phyloP scores from a whole-genome alignment of 2,888 invertebrate species.

The Acleris laterana region DNA sequence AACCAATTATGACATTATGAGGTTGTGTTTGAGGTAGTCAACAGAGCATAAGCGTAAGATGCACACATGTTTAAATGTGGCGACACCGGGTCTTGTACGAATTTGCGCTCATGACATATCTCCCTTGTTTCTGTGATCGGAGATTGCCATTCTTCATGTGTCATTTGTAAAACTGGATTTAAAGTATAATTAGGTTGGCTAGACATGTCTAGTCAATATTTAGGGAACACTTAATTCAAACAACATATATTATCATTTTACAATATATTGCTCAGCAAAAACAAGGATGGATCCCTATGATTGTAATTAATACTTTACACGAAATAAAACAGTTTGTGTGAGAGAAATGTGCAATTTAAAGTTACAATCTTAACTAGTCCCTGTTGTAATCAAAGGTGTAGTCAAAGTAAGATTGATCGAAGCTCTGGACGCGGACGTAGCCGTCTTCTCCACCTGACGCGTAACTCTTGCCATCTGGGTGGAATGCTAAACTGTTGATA shows the following conservation, averaged over 20 bases:
- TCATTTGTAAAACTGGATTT: too few species aligned
- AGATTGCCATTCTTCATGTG: too few species aligned
- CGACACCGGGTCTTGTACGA: too few species aligned
- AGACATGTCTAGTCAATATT: not conserved
- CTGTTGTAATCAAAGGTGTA: slow-evolving; percentile 94
- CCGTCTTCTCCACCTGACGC: slow-evolving; percentile 99
- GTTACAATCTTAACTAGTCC: slow-evolving; percentile 56
- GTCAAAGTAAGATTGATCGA: slow-evolving; percentile 98
- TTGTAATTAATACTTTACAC: slow-evolving; percentile 19
- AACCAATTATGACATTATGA: too few species aligned
- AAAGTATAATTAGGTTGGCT: too few species aligned
- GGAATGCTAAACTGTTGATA: slow-evolving; percentile 98
- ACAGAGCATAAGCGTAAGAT: too few species aligned
- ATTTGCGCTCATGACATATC: too few species aligned
- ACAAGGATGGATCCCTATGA: not conserved
- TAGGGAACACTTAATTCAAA: slow-evolving; percentile 9
- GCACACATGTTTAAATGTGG: too few species aligned
- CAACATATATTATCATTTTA: slow-evolving; percentile 7
- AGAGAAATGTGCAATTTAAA: not conserved
- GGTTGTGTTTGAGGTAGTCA: too few species aligned
- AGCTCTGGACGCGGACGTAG: slow-evolving; percentile 97
- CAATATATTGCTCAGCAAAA: slow-evolving; percentile 13
- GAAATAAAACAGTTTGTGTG: slow-evolving; percentile 1
- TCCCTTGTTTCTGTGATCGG: too few species aligned
- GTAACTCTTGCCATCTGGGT: slow-evolving; percentile 98